Evolutionary conservation across 2,888 invertebrate species (phyloP).

Genomic region (Eupithecia inturbata): DNA sequence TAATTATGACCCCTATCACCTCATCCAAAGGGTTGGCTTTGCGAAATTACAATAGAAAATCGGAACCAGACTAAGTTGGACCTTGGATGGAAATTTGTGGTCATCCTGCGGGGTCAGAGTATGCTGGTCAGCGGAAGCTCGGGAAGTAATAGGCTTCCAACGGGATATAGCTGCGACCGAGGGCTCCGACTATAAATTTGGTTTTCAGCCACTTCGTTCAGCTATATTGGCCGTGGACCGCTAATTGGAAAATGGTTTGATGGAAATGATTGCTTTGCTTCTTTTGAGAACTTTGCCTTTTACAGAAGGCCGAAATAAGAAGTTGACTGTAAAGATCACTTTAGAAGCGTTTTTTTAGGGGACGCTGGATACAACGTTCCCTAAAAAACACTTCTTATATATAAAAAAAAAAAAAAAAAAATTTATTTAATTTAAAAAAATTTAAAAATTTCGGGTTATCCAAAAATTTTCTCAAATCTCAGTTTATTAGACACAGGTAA

Average conservation of each 20-base stretch:
- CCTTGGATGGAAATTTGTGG: conserved; percentile 30
- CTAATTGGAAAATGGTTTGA: conserved; percentile 43
- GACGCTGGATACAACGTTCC: no score
- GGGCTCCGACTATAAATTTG: conserved; percentile 65
- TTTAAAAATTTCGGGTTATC: no score
- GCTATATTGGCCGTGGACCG: conserved; percentile 35
- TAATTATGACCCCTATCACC: conserved; percentile 18
- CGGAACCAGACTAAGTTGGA: conserved; percentile 8
- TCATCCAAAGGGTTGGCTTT: conserved; percentile 23
- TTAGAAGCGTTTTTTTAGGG: not conserved
- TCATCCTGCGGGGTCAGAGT: conserved; percentile 42
- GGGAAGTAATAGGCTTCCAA: conserved; percentile 67
- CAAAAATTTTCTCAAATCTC: no score
- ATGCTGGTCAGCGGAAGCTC: conserved; percentile 48
- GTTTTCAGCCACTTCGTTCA: conserved; percentile 59
- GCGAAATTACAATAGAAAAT: conserved; percentile 18
- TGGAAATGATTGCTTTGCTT: conserved; percentile 26
- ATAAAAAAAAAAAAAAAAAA: no score
- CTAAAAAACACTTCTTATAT: no score
- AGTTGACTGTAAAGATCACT: not conserved
- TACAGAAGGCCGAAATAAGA: not conserved
- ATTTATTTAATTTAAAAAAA: no score
- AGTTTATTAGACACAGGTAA: no score
- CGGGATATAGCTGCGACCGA: conserved; percentile 63
- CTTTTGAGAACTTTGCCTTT: conserved; percentile 17